A percentile compares a stretch with the other conserved stretches of the same genome.
Conservation (phyloP, 2,888 invertebrate genomes). For the Drosophila prolongata region DNA sequence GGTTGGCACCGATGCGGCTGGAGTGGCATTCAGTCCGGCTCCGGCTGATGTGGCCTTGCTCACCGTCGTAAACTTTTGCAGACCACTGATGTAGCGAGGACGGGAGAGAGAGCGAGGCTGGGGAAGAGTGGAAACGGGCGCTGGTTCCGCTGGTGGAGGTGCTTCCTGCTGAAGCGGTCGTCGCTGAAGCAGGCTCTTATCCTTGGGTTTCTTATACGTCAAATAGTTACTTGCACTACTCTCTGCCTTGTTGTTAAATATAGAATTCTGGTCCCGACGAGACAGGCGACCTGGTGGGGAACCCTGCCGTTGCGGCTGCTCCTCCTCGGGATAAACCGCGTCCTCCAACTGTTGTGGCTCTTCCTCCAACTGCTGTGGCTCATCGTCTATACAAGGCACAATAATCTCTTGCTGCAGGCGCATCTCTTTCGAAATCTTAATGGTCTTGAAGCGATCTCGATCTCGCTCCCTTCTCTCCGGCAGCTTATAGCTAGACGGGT, state of each 20-base stretch:
- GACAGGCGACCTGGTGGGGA: slow-evolving; percentile 66
- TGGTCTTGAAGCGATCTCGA: slow-evolving; percentile 84
- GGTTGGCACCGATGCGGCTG: slow-evolving; percentile 25
- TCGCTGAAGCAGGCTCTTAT: slow-evolving; percentile 58
- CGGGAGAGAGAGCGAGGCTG: slow-evolving; percentile 82
- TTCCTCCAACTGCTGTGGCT: slow-evolving; percentile 30
- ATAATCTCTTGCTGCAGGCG: slow-evolving; percentile 71
- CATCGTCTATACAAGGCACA: slow-evolving; percentile 84
- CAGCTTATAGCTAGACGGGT: slow-evolving; percentile 58
- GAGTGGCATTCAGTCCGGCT: slow-evolving; percentile 64
- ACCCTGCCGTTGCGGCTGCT: slow-evolving; percentile 28
- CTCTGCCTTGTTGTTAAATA: slow-evolving; percentile 58
- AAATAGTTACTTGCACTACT: slow-evolving; percentile 69
- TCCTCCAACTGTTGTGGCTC: slow-evolving; percentile 2
- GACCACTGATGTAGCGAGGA: slow-evolving; percentile 82
- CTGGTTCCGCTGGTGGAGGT: slow-evolving; percentile 7
- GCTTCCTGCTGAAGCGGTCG: slow-evolving; percentile 36
- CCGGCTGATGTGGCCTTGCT: slow-evolving; percentile 83
- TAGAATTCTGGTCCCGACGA: slow-evolving; percentile 67
- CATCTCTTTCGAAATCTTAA: slow-evolving; percentile 81
- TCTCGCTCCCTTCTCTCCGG: slow-evolving; percentile 80
- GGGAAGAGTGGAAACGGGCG: slow-evolving; percentile 22
- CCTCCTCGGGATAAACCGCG: slow-evolving; percentile 15
- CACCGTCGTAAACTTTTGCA: slow-evolving; percentile 79
- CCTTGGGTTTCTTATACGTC: slow-evolving; percentile 82